Percentiles rank a stretch among this genome's conserved stretches.
Conservation (phyloP, 2,113 vertebrate genomes). For the Shinisaurus crocodilurus region DNA sequence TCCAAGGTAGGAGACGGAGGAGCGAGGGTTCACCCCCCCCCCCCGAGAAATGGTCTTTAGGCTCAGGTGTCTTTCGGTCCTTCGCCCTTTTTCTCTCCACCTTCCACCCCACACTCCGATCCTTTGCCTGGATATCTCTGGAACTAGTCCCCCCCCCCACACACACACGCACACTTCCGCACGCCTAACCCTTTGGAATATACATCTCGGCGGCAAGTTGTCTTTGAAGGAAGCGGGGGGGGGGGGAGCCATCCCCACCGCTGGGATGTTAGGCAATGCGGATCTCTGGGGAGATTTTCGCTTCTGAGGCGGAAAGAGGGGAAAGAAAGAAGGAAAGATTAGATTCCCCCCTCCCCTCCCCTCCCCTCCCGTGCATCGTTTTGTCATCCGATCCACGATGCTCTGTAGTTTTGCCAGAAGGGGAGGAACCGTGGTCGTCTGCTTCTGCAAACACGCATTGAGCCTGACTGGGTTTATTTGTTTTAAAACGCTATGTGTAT, state of each 20-base stretch:
- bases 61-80: background rate
- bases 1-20: conserved; percentile 85
- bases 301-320: background rate
- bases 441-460: background rate
- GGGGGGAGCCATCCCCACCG: conserved; percentile 11
- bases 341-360: background rate
- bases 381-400: background rate
- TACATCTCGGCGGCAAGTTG: background rate
- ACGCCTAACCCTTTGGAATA: too few relatives aligned
- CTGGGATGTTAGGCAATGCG: conserved; percentile 50
- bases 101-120: conserved; percentile 22
- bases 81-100: background rate
- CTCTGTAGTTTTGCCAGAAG: conserved; percentile 37
- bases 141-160: background rate
- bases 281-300: conserved; percentile 34
- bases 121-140: background rate
- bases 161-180: background rate
- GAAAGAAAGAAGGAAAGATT: background rate
- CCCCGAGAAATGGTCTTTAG: too few relatives aligned
- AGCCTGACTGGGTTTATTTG: too few relatives aligned
- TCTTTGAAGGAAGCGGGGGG: background rate
- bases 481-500: background rate
- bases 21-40: background rate
- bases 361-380: conserved; percentile 21
- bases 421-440: conserved; percentile 1